These are phyloP conservation scores for Barbus barbus DNA, from an alignment of 2,113 vertebrate species.

Conservation along the genomic window DNA sequence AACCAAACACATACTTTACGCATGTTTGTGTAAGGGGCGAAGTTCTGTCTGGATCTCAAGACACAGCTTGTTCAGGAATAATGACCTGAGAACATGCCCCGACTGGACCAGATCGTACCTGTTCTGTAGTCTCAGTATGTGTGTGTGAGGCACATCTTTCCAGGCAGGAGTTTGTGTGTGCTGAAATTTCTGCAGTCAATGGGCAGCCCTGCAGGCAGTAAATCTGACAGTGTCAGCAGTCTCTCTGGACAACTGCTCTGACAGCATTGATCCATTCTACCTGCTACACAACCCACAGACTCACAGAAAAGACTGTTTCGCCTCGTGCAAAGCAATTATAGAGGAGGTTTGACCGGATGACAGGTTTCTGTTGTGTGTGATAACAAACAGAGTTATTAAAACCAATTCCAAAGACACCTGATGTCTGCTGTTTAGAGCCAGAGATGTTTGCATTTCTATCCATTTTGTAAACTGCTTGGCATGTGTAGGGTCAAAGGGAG, in stretches of 20 bases:
- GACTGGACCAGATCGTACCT: neutral
- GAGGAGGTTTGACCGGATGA: neutral
- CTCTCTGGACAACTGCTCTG: neutral
- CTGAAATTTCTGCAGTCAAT: constrained; percentile 27
- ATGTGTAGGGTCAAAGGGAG: neutral
- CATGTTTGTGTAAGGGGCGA: neutral
- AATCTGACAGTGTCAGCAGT: constrained; percentile 40
- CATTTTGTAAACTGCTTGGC: neutral
- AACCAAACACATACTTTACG: neutral
- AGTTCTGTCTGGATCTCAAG: constrained; percentile 34
- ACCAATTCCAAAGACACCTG: constrained; percentile 11
- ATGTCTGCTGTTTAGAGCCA: neutral
- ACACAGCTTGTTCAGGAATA: constrained; percentile 55
- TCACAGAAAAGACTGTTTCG: constrained; percentile 25
- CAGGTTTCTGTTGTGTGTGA: constrained; percentile 16
- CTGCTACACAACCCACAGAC: constrained; percentile 31
- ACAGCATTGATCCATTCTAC: constrained; percentile 28
- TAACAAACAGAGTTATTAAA: constrained; percentile 24
- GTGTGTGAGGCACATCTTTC: neutral
- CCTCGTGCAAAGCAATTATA: constrained; percentile 15
- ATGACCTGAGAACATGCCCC: constrained; percentile 42
- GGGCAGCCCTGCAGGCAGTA: constrained; percentile 21
- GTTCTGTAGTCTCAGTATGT: constrained; percentile 11
- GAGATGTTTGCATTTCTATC: neutral
- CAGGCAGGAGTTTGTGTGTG: constrained; percentile 15